Percentiles rank a stretch among this genome's conserved stretches.
phyloP scores from a whole-genome alignment of 2,888 invertebrate genomes.

The Lasioglossum oenotherae region DNA sequence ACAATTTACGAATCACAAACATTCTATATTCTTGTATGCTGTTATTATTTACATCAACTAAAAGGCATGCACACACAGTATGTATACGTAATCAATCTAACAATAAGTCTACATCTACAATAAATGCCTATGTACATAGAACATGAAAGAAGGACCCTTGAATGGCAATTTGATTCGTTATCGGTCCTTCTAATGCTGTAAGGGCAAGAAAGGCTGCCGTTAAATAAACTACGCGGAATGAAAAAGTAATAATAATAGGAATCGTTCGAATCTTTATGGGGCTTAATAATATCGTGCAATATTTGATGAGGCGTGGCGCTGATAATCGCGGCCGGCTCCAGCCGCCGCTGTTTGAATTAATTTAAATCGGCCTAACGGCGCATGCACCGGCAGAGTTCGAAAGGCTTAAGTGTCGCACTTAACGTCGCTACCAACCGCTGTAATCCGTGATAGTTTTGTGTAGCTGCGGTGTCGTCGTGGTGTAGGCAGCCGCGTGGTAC shows the following conservation, averaged over 20 bases:
- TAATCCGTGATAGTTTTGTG: slow-evolving; percentile 81
- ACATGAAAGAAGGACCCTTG: background rate
- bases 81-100: background rate
- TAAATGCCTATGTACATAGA: background rate
- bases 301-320: slow-evolving; percentile 11
- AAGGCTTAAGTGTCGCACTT: slow-evolving; percentile 59
- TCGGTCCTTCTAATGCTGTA: background rate
- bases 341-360: slow-evolving; percentile 41
- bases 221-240: slow-evolving; percentile 2
- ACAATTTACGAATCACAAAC: background rate
- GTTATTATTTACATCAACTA: background rate
- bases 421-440: slow-evolving; percentile 76
- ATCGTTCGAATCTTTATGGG: background rate
- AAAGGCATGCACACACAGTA: background rate
- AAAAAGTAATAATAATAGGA: background rate
- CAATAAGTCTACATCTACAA: background rate
- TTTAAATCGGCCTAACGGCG: slow-evolving; percentile 50
- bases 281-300: slow-evolving; percentile 31
- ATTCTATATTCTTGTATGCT: background rate
- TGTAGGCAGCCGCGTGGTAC: slow-evolving; percentile 80
- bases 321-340: slow-evolving; percentile 26
- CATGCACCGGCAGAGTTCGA: slow-evolving; percentile 48
- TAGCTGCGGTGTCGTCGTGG: slow-evolving; percentile 79
- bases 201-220: background rate
- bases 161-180: slow-evolving; percentile 2